Conservation (phyloP, 2,113 vertebrate species). For the Octodon degus region DNA sequence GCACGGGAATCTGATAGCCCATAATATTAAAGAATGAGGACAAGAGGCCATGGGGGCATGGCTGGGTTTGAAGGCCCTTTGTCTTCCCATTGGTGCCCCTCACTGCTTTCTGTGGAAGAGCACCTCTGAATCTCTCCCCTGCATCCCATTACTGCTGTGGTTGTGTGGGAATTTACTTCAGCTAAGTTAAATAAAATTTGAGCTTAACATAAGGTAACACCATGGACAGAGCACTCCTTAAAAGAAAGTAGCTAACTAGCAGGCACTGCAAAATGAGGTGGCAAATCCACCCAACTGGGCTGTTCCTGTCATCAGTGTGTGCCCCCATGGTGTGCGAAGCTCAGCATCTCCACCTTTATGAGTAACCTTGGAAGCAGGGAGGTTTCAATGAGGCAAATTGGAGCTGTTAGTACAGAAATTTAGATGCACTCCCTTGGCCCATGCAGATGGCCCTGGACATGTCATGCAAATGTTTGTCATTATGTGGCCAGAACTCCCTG, state of each 20-base stretch:
- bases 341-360: neutral
- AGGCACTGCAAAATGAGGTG: neutral
- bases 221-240: neutral
- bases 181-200: constrained; percentile 25
- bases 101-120: neutral
- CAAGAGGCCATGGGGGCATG: neutral
- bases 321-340: neutral
- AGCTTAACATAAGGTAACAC: neutral
- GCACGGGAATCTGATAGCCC: neutral
- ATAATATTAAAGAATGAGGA: neutral
- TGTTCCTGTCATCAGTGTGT: neutral
- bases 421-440: constrained; percentile 68
- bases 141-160: neutral
- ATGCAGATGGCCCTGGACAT: constrained; percentile 62
- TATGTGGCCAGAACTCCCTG: constrained; percentile 48
- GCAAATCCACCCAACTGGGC: neutral
- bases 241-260: neutral
- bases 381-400: neutral
- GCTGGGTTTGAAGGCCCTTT: neutral
- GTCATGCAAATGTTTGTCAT: constrained; percentile 51
- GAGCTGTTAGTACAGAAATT: neutral
- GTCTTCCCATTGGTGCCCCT: neutral
- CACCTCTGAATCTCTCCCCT: neutral
- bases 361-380: neutral
- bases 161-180: neutral